Evolutionary conservation across 2,888 invertebrate species (phyloP).

Genomic region (Branchellion lobata): DNA sequence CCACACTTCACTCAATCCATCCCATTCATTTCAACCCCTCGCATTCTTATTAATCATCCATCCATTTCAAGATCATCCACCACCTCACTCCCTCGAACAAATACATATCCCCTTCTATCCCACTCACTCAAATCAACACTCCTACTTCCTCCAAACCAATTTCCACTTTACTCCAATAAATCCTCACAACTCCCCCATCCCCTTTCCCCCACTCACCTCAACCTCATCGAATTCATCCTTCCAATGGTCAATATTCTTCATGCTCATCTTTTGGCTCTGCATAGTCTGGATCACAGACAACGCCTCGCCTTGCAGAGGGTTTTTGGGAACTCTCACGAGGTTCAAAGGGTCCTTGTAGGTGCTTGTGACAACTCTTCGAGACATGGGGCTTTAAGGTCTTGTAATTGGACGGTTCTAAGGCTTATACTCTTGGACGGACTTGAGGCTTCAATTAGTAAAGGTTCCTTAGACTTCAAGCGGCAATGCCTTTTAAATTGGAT

Average conservation of each 20-base stretch:
- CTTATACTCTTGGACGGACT: too few relatives aligned
- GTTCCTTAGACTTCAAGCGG: too few relatives aligned
- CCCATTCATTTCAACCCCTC: too few relatives aligned
- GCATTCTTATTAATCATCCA: neutral
- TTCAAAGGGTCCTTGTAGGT: neutral
- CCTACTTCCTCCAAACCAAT: neutral
- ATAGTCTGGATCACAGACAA: neutral
- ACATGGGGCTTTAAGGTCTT: too few relatives aligned
- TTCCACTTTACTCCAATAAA: neutral
- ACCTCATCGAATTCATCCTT: conserved; percentile 2
- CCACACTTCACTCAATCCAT: too few relatives aligned
- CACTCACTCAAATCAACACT: too few relatives aligned
- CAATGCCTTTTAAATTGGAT: too few relatives aligned
- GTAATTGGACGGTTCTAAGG: too few relatives aligned
- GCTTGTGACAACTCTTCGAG: too few relatives aligned
- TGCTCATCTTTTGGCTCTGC: neutral
- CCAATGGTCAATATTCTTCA: neutral
- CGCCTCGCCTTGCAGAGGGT: neutral
- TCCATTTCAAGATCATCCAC: neutral
- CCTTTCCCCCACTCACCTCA: neutral
- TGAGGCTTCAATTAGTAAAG: too few relatives aligned
- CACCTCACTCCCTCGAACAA: too few relatives aligned
- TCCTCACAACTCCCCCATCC: neutral
- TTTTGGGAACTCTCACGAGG: neutral
- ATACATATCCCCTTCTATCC: neutral